Evolutionary conservation across 2,113 vertebrate genomes (phyloP).

Genomic region (Thalassoma bifasciatum): DNA sequence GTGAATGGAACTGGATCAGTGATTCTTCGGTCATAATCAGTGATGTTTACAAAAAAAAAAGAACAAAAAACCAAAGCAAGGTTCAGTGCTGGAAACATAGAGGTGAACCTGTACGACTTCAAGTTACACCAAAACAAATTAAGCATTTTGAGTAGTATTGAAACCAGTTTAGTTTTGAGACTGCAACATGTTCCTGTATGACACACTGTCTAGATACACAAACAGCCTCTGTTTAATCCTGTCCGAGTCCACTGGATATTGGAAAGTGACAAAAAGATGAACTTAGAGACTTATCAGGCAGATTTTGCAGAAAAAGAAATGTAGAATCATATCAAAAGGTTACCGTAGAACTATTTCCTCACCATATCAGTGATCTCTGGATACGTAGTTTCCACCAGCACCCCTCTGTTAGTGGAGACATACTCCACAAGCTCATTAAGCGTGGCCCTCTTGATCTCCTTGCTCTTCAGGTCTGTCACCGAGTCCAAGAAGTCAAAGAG

Average conservation of each 20-base stretch:
- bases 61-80: no score
- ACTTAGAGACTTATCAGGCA: no score
- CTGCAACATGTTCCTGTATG: conserved; percentile 15
- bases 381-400: conserved; percentile 95
- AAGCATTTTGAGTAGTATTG: neutral
- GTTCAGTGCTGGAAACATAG: no score
- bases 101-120: no score
- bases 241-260: conserved; percentile 36
- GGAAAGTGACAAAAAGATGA: conserved; percentile 7
- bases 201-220: conserved; percentile 54
- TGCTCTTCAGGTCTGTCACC: conserved; percentile 95
- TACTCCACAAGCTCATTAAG: conserved; percentile 97
- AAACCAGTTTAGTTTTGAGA: neutral
- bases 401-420: conserved; percentile 95
- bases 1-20: no score
- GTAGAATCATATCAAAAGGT: neutral
- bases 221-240: conserved; percentile 43
- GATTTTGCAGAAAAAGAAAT: neutral
- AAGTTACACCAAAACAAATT: no score
- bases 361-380: conserved; percentile 98
- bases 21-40: neutral
- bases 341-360: conserved; percentile 57
- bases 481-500: conserved; percentile 98
- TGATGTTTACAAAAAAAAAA: neutral
- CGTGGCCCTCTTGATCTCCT: conserved; percentile 98